A percentile compares a stretch with the other conserved stretches of the same genome.
These are phyloP conservation scores for Panopea generosa DNA, from an alignment of 2,888 invertebrate species.

Conservation along the genomic window DNA sequence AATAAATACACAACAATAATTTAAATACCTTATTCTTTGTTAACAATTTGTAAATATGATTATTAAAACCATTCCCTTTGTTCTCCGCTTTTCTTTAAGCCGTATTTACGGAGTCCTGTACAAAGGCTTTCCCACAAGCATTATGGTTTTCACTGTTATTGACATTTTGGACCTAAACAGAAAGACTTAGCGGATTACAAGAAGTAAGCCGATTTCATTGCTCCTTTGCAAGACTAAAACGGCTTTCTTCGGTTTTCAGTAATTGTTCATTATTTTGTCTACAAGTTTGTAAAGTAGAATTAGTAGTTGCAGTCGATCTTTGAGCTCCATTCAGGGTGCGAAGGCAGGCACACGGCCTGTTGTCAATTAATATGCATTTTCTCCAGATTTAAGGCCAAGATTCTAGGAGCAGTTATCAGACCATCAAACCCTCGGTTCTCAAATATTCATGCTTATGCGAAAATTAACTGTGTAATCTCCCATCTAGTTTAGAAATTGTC, in stretches of 20 bases:
- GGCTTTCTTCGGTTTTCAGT: conserved; percentile 35
- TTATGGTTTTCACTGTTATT: conserved; percentile 43
- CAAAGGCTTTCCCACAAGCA: conserved; percentile 43
- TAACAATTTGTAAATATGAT: conserved; percentile 58
- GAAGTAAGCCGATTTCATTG: conserved; percentile 63
- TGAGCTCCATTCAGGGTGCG: conserved; percentile 25
- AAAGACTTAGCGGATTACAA: conserved; percentile 57
- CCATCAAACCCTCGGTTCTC: conserved; percentile 3
- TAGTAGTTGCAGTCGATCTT: conserved; percentile 4
- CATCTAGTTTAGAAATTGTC: no score
- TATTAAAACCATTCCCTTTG: conserved; percentile 57
- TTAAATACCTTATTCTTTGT: conserved; percentile 33
- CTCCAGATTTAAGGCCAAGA: not conserved
- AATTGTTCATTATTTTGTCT: conserved; percentile 64
- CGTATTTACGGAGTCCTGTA: conserved; percentile 44
- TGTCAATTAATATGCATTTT: conserved; percentile 26
- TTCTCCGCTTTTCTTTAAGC: conserved; percentile 47
- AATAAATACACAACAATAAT: conserved; percentile 39
- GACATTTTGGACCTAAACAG: conserved; percentile 58
- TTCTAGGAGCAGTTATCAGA: not conserved
- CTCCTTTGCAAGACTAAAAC: conserved; percentile 49
- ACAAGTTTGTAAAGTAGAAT: conserved; percentile 28
- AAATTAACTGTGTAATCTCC: not conserved
- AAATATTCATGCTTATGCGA: conserved; percentile 6
- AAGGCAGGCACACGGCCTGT: conserved; percentile 19